Percentiles rank a stretch among this genome's conserved stretches.
phyloP scores from a whole-genome alignment of 2,888 invertebrate genomes.

The Dryomyza anilis region DNA sequence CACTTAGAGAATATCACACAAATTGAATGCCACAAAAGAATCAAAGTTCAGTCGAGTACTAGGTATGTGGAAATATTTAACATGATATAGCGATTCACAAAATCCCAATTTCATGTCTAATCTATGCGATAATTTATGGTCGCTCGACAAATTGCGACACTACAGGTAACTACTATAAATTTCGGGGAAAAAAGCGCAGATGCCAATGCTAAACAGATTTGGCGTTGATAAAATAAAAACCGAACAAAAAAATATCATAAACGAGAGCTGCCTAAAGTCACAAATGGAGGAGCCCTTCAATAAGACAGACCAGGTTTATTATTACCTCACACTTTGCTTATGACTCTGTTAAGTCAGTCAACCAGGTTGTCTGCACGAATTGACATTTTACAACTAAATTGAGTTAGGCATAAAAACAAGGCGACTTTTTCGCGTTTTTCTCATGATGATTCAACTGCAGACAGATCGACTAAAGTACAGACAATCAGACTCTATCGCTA shows the following conservation, averaged over 20 bases:
- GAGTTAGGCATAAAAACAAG: no score
- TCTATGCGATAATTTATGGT: constrained; percentile 52
- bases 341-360: neutral
- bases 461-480: no score
- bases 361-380: constrained; percentile 51
- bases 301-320: no score
- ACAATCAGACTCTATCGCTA: no score
- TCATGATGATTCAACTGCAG: constrained; percentile 42
- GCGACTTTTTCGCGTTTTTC: constrained; percentile 31
- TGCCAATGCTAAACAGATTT: neutral
- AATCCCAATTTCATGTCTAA: constrained; percentile 33
- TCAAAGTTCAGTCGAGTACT: neutral
- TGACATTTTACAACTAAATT: constrained; percentile 57
- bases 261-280: neutral
- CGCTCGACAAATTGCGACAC: constrained; percentile 45
- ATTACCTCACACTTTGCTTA: constrained; percentile 1
- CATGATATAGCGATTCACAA: neutral
- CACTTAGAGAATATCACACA: neutral
- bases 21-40: neutral
- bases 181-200: no score
- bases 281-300: no score
- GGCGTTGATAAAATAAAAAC: neutral
- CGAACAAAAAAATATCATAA: neutral
- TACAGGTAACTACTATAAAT: no score
- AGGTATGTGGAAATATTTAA: neutral